Evolutionary conservation across 2,113 vertebrate species (phyloP).

Genomic region (Eleginops maclovinus): DNA sequence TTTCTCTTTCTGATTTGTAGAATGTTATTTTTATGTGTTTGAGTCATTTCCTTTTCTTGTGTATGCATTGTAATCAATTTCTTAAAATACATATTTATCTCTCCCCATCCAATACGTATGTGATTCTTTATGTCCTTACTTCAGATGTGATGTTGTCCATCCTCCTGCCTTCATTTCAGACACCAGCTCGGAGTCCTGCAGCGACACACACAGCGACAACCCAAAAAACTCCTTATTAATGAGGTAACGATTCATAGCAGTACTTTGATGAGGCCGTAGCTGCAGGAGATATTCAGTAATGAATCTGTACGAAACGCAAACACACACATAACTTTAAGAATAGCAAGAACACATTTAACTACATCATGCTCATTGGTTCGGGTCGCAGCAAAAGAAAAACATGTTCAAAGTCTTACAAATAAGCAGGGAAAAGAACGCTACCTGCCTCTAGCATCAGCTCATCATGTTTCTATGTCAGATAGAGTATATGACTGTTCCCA

Average conservation of each 20-base stretch:
- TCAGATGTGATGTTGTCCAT: not conserved
- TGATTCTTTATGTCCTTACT: no score
- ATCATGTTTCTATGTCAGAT: conserved; percentile 27
- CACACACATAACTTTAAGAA: not conserved
- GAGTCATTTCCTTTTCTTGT: no score
- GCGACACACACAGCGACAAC: conserved; percentile 13
- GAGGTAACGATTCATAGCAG: conserved; percentile 19
- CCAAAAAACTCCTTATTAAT: conserved; percentile 36
- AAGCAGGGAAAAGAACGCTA: conserved; percentile 2
- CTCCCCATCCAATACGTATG: not conserved
- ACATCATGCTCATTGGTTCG: no score
- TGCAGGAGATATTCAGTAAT: conserved; percentile 11
- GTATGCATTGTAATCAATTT: no score
- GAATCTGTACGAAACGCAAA: not conserved
- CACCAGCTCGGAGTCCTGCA: conserved; percentile 9
- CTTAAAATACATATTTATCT: no score
- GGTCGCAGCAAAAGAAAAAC: not conserved
- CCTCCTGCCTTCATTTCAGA: not conserved
- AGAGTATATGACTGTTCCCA: conserved; percentile 23
- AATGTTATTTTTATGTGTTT: no score
- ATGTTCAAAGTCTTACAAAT: not conserved
- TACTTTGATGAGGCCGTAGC: not conserved
- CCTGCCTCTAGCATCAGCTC: conserved; percentile 11
- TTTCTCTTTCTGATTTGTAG: no score
- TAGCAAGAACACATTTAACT: no score